Evolutionary conservation across 1,140 invertebrate species (phyloP).

Genomic region (Anastatus disparis): DNA sequence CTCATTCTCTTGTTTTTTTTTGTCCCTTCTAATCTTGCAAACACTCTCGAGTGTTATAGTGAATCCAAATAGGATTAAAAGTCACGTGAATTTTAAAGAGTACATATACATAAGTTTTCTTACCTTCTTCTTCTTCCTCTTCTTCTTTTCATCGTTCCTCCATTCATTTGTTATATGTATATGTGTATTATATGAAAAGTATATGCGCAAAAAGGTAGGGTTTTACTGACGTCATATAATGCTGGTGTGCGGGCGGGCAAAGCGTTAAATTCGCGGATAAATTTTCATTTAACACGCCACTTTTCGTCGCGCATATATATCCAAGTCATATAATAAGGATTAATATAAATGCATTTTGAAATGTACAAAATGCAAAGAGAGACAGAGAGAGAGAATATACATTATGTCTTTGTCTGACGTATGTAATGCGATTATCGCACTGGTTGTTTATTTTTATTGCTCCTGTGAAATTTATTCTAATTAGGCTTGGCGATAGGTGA

Average conservation of each 20-base stretch:
- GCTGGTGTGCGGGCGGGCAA: constrained; percentile 17
- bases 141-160: background rate
- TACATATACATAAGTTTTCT: background rate
- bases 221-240: constrained; percentile 39
- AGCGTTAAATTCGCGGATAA: constrained; percentile 26
- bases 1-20: too few species aligned
- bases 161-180: too few species aligned
- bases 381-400: too few species aligned
- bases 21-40: constrained; percentile 44
- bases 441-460: too few species aligned
- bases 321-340: background rate
- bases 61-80: constrained; percentile 39
- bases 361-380: too few species aligned
- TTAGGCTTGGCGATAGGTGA: too few species aligned
- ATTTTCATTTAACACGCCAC: constrained; percentile 30
- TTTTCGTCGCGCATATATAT: background rate
- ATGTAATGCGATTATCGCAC: too few species aligned
- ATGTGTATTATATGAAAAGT: too few species aligned
- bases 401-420: background rate
- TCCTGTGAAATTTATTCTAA: too few species aligned
- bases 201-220: background rate
- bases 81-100: background rate
- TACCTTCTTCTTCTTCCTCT: background rate
- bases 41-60: background rate
- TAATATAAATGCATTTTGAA: background rate